phyloP scores from a whole-genome alignment of 2,888 invertebrate species.

The Microdon myrmicae region DNA sequence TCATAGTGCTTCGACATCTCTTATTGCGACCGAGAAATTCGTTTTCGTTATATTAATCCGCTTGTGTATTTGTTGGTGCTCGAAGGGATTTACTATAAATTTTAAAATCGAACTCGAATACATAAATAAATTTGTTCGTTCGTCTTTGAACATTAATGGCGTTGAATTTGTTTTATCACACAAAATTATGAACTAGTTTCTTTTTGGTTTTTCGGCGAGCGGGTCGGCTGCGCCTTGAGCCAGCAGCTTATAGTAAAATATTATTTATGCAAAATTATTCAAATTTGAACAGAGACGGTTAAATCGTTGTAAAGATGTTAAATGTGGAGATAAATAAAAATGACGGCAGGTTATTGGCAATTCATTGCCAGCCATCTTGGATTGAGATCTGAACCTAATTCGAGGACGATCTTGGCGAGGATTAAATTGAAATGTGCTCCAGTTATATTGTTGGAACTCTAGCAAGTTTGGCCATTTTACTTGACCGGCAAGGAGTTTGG shows the following conservation, averaged over 20 bases:
- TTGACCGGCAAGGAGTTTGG: no score
- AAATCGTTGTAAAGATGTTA: conserved; percentile 5
- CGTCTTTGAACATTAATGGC: conserved; percentile 16
- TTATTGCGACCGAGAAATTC: no score
- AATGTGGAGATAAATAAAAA: conserved; percentile 19
- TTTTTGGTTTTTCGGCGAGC: not conserved
- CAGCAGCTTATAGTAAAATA: no score
- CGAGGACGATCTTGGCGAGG: no score
- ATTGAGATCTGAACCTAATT: no score
- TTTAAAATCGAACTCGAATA: conserved; percentile 25
- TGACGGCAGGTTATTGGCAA: conserved; percentile 8
- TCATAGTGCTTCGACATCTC: no score
- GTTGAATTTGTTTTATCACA: not conserved
- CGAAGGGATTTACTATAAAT: no score
- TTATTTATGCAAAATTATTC: conserved; percentile 30
- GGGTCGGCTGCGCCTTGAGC: not conserved
- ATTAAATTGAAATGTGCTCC: no score
- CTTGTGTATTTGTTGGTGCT: no score
- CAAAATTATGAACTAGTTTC: conserved; percentile 38
- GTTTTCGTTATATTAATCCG: no score
- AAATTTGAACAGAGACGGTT: conserved; percentile 7
- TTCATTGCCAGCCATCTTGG: conserved; percentile 11
- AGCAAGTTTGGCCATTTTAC: no score
- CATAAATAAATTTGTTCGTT: conserved; percentile 17
- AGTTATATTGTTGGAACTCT: no score